Evolutionary conservation across 1,140 invertebrate species (phyloP).

Genomic region (Papilio machaon): DNA sequence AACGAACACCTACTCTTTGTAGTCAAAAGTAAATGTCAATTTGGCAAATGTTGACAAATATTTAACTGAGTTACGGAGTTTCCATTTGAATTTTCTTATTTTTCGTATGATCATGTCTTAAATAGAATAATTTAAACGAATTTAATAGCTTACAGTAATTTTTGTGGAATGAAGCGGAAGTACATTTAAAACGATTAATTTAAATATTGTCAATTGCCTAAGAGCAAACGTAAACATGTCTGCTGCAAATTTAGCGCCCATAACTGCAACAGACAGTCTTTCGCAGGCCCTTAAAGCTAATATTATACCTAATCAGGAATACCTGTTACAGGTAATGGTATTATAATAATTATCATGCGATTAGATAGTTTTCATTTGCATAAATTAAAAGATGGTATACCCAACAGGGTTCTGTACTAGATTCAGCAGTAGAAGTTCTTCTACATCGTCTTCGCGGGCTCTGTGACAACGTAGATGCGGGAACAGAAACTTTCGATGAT

Average conservation of each 20-base stretch:
- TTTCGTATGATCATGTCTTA: no score
- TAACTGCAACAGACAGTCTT: conserved; percentile 90
- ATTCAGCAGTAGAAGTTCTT: conserved; percentile 95
- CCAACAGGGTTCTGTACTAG: conserved; percentile 90
- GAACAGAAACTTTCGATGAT: conserved; percentile 95
- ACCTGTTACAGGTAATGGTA: conserved; percentile 87
- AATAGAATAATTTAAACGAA: not conserved
- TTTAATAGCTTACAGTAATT: not conserved
- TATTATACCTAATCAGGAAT: conserved; percentile 95
- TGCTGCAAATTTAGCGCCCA: conserved; percentile 73
- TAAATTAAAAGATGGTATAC: conserved; percentile 18
- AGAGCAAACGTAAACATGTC: conserved; percentile 50
- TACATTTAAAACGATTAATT: not conserved
- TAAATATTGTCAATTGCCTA: not conserved
- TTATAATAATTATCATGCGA: not conserved
- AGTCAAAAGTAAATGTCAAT: not conserved
- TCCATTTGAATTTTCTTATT: no score
- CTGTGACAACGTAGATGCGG: conserved; percentile 96
- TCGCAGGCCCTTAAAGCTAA: conserved; percentile 90
- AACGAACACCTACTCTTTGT: not conserved
- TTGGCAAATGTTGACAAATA: not conserved
- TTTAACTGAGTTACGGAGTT: not conserved
- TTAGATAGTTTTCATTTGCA: conserved; percentile 5
- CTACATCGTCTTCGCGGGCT: conserved; percentile 94
- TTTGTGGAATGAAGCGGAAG: not conserved